Conservation (phyloP, 1,140 invertebrate species). For the Dreissena polymorpha region DNA sequence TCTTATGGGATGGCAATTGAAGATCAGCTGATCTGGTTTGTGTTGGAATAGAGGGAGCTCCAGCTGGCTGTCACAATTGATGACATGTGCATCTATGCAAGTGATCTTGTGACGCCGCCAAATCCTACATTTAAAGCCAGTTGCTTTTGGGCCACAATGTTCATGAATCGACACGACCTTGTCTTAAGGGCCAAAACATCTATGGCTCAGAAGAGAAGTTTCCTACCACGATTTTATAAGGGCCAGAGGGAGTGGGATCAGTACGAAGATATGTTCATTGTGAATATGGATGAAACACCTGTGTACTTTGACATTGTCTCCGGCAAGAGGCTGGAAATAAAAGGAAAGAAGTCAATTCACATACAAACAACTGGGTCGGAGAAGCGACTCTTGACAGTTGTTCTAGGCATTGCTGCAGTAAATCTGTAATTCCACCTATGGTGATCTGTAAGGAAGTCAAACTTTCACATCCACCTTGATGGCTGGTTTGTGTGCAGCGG, state of each 20-base stretch:
- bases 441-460: no score
- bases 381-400: conserved; percentile 67
- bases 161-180: conserved; percentile 8
- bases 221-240: conserved; percentile 1
- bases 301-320: no score
- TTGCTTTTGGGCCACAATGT: neutral
- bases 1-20: neutral
- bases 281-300: no score
- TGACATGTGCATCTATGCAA: neutral
- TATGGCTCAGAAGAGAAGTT: conserved; percentile 23
- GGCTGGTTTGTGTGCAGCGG: no score
- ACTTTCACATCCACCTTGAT: no score
- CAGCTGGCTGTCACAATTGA: neutral
- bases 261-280: no score
- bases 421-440: no score
- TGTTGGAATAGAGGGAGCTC: neutral
- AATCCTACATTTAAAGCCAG: conserved; percentile 23
- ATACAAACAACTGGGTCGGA: no score
- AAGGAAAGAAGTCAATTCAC: no score
- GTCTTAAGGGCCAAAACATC: neutral
- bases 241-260: conserved; percentile 45
- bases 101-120: neutral
- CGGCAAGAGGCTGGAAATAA: no score
- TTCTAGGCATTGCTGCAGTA: conserved; percentile 62
- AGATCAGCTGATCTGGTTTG: neutral